Conservation (phyloP, 1,140 invertebrate species). For the Dinoponera quadriceps region DNA sequence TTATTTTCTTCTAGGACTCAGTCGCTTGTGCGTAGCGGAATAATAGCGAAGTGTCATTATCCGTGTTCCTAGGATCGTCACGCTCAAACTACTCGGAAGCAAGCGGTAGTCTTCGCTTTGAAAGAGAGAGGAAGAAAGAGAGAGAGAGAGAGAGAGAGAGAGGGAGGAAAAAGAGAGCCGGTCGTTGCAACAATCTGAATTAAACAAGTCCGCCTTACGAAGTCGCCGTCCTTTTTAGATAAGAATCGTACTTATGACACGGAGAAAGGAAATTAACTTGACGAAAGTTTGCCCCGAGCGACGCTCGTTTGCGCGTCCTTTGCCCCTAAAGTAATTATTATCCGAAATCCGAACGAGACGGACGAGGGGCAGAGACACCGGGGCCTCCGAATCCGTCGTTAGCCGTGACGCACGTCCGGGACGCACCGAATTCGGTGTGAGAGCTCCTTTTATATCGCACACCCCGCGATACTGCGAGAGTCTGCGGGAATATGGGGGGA, state of each 20-base stretch:
- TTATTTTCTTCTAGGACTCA: not conserved
- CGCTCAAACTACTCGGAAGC: too few species aligned
- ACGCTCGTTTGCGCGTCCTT: not conserved
- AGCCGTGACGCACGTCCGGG: not conserved
- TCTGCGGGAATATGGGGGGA: not conserved
- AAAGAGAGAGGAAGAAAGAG: too few species aligned
- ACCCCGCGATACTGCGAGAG: slow-evolving; percentile 32
- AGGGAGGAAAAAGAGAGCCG: too few species aligned
- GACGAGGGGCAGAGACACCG: not conserved
- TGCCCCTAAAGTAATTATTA: slow-evolving; percentile 36
- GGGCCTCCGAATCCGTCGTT: not conserved
- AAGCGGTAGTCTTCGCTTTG: too few species aligned
- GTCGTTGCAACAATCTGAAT: not conserved
- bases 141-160: too few species aligned
- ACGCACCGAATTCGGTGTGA: slow-evolving; percentile 37
- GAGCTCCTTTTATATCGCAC: slow-evolving; percentile 29
- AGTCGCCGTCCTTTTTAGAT: not conserved
- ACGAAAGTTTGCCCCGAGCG: not conserved
- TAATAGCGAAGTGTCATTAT: too few species aligned
- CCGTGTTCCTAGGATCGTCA: too few species aligned
- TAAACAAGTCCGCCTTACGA: not conserved
- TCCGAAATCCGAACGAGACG: not conserved
- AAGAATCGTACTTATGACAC: not conserved
- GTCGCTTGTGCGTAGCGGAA: not conserved
- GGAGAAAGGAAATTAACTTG: slow-evolving; percentile 10